Conservation (phyloP, 2,113 vertebrate genomes). For the Vicugna pacos region DNA sequence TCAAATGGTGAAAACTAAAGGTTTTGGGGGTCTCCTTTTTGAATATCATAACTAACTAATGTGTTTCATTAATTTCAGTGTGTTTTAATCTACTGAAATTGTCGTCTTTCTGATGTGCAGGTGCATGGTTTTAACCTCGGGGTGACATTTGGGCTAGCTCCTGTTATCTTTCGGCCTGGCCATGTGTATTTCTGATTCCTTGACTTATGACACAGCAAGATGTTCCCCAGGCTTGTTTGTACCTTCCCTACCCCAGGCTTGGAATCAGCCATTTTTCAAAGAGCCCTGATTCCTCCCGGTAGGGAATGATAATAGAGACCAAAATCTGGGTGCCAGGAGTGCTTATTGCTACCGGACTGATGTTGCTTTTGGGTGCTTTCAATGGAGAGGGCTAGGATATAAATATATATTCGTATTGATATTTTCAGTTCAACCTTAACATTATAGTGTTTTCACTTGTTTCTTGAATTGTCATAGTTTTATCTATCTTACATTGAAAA, state of each 20-base stretch:
- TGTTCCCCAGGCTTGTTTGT: neutral
- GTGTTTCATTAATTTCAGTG: neutral
- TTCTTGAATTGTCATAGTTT: conserved; percentile 22
- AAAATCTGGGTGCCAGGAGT: neutral
- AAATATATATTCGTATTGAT: accelerated
- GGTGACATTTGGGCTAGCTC: neutral
- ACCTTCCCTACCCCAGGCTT: neutral
- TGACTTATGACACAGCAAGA: neutral
- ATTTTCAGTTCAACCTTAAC: neutral
- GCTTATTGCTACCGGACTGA: neutral
- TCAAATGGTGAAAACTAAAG: neutral
- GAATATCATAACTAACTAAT: neutral
- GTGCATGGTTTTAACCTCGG: neutral
- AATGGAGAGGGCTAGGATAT: neutral
- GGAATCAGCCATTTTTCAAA: neutral
- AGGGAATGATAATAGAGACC: neutral
- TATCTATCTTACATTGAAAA: neutral
- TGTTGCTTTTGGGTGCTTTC: neutral
- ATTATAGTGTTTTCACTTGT: neutral
- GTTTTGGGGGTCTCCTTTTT: neutral
- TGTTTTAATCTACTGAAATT: neutral
- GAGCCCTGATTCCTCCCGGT: neutral
- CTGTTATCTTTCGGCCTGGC: neutral
- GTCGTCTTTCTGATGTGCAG: neutral
- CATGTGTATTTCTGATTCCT: neutral